Evolutionary conservation across 2,113 vertebrate species (phyloP).

Genomic region (Pedionomus torquatus): DNA sequence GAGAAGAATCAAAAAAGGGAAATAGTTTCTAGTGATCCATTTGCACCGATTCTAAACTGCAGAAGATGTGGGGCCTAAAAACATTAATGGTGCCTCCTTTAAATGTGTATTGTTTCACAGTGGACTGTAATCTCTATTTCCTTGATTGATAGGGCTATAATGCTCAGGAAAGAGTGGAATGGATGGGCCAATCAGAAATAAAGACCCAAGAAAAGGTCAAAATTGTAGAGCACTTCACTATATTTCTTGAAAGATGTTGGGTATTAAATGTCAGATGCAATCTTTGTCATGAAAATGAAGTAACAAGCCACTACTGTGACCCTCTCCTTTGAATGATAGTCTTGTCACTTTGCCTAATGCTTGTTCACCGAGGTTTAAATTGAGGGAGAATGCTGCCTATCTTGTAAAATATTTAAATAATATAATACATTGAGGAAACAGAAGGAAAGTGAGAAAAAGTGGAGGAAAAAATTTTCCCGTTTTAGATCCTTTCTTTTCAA

Average conservation of each 20-base stretch:
- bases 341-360: slow-evolving; percentile 38
- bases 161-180: background rate
- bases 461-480: background rate
- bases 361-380: background rate
- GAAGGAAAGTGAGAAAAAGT: background rate
- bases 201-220: slow-evolving; percentile 52
- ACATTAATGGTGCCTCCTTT: background rate
- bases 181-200: slow-evolving; percentile 28
- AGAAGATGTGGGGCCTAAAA: background rate
- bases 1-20: background rate
- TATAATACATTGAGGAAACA: background rate
- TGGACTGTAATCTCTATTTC: slow-evolving; percentile 19
- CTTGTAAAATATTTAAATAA: slow-evolving; percentile 17
- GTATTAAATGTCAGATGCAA: slow-evolving; percentile 62
- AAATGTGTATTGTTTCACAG: slow-evolving; percentile 12
- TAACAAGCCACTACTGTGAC: slow-evolving; percentile 25
- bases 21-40: background rate
- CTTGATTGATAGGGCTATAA: slow-evolving; percentile 44
- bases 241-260: slow-evolving; percentile 36
- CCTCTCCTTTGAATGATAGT: slow-evolving; percentile 25
- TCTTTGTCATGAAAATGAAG: slow-evolving; percentile 65
- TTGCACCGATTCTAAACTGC: background rate
- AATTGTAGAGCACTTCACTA: slow-evolving; percentile 15
- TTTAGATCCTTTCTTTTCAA: background rate
- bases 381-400: background rate